A percentile compares a stretch with the other conserved stretches of the same genome.
These are phyloP conservation scores for Aphelinus atriplicis DNA, from an alignment of 1,140 invertebrate genomes.

Conservation along the genomic window DNA sequence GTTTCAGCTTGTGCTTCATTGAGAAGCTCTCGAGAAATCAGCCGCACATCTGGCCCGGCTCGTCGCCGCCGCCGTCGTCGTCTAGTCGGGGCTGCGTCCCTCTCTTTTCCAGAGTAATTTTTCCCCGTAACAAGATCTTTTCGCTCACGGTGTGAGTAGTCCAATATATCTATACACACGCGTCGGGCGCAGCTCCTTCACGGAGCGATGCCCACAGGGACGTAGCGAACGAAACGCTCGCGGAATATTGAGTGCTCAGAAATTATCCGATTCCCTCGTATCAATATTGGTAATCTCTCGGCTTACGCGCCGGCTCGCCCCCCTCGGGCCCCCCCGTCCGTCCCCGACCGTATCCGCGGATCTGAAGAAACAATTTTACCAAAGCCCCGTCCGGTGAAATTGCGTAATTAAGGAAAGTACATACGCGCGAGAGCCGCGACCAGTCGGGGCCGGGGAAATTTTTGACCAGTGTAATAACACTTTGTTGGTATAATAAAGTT, in stretches of 20 bases:
- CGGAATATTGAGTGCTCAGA: conserved; percentile 42
- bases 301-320: conserved; percentile 8
- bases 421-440: not conserved
- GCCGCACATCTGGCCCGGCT: conserved; percentile 34
- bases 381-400: not conserved
- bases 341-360: conserved; percentile 30
- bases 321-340: not conserved
- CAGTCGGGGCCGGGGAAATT: too few species aligned
- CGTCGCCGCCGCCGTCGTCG: conserved; percentile 1
- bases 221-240: conserved; percentile 16
- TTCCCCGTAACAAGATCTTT: conserved; percentile 38
- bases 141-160: not conserved
- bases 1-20: conserved; percentile 28
- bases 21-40: conserved; percentile 42
- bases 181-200: not conserved
- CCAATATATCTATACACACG: not conserved
- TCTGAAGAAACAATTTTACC: conserved; percentile 32
- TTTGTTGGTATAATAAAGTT: too few species aligned
- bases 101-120: conserved; percentile 28
- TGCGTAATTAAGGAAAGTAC: conserved; percentile 5
- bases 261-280: conserved; percentile 42
- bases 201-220: not conserved
- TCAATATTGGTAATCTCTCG: conserved; percentile 43
- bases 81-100: conserved; percentile 15
- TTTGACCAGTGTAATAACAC: too few species aligned